Base-by-base conservation (phyloP, 1,140 invertebrate genomes). In the Hylaeus volcanicus region DNA sequence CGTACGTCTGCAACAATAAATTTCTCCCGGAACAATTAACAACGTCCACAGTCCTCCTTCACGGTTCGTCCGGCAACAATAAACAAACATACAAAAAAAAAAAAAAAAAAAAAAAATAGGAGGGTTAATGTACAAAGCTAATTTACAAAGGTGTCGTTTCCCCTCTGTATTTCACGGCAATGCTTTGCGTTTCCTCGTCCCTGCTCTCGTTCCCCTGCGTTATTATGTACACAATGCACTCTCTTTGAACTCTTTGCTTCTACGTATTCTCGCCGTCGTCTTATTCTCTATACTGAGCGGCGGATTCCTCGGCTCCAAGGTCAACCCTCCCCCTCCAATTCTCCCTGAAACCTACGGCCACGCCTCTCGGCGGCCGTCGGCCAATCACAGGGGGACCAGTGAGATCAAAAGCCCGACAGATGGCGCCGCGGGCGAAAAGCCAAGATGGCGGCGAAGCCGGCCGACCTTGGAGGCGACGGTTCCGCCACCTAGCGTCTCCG, bases 91-190 rank as follows among this genome's bases (percentile, higher is more conserved):
- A 26, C 26, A 0, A 43, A 64, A 64, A 1, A 14, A 9, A 64
- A 8, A 15, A 6, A 14, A 5, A 3, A 64, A 64, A 64, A 65
- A 26, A 69, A 58, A 70, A 65, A 78, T 41, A 70, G 48, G 66
- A 53, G 65, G 74, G 37, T 74, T 26, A 80, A 80, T 80, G 70
- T 83, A 79, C 82, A 81, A 81, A 70, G 78, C 79, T 81, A 83
- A 81, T 81, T 81, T 83, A 81, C 78, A 81, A 81, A 83, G 72
- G 60, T 83, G 51, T 65, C 81, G 71, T 69, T 82, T 82, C 70
- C 74, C 70, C 74, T 74, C 48, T 82, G 64, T 76, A 75, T 76
- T 45, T 79, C 56, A 64, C 79, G 65, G 48, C 39, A 15, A 9
- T 11, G 74, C 43, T n/a, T 73, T 66, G 45, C 74, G 14, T 60